Conservation (phyloP, 64 coral and sea anemone genomes). For the Montipora efflorescens region DNA sequence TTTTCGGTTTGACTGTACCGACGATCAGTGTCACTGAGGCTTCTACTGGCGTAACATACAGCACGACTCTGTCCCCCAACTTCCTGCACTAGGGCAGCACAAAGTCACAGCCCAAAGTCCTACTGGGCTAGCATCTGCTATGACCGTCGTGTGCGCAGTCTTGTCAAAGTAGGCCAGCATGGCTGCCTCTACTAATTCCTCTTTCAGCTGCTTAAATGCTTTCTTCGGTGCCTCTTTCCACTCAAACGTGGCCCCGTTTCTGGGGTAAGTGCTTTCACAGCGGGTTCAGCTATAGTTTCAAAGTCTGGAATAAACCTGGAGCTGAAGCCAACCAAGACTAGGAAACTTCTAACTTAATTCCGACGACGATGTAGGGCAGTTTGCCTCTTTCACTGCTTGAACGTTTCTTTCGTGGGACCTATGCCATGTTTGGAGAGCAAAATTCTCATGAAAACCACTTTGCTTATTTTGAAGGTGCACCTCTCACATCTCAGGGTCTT, state of each 20-base stretch:
- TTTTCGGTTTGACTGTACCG: slow-evolving; percentile 11
- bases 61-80: background rate
- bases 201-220: background rate
- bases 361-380: background rate
- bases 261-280: background rate
- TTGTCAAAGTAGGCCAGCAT: slow-evolving; percentile 37
- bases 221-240: background rate
- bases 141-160: slow-evolving; percentile 4
- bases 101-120: background rate
- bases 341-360: slow-evolving; percentile 17
- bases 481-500: slow-evolving; percentile 37
- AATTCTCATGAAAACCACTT: slow-evolving; percentile 48
- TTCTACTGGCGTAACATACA: slow-evolving; percentile 12
- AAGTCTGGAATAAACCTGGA: background rate
- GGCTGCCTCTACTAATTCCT: background rate
- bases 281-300: background rate
- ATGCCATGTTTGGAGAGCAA: slow-evolving; percentile 41
- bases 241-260: background rate
- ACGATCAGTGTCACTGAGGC: background rate
- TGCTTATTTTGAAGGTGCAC: slow-evolving; percentile 29
- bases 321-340: slow-evolving; percentile 9
- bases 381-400: background rate
- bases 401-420: slow-evolving; percentile 1
- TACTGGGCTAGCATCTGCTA: slow-evolving; percentile 19
- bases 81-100: background rate